These are phyloP conservation scores for Anabacerthia variegaticeps DNA, from an alignment of 2,797 vertebrate genomes.

Conservation along the genomic window DNA sequence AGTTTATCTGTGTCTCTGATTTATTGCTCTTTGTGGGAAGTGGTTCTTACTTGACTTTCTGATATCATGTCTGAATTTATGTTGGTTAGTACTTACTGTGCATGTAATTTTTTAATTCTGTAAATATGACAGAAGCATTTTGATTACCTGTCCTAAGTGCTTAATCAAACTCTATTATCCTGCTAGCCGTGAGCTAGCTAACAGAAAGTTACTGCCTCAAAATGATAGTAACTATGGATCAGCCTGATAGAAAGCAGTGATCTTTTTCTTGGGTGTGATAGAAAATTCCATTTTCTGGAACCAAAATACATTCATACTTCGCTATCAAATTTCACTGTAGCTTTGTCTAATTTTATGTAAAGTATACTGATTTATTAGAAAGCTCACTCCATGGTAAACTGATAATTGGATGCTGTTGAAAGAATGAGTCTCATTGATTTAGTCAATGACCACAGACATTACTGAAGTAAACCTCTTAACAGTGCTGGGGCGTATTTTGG, in stretches of 20 bases:
- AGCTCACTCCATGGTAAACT: constrained; percentile 88
- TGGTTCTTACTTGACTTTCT: constrained; percentile 51
- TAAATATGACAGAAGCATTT: constrained; percentile 75
- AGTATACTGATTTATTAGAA: constrained; percentile 92
- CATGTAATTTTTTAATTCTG: constrained; percentile 56
- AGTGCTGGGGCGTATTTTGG: constrained; percentile 88
- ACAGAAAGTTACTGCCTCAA: constrained; percentile 42
- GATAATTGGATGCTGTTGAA: constrained; percentile 99
- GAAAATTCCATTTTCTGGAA: constrained; percentile 21
- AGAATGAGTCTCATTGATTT: constrained; percentile 99
- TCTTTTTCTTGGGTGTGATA: constrained; percentile 24
- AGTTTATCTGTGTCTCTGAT: neutral
- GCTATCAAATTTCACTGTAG: constrained; percentile 85
- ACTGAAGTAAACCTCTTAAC: constrained; percentile 89
- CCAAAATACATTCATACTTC: constrained; percentile 63
- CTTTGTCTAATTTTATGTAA: constrained; percentile 85
- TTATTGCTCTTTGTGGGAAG: constrained; percentile 2
- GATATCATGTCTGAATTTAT: constrained; percentile 51
- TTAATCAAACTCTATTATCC: constrained; percentile 78
- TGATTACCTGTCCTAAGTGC: constrained; percentile 67
- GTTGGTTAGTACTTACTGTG: constrained; percentile 34
- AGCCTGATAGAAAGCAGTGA: constrained; percentile 48
- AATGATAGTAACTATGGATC: constrained; percentile 42
- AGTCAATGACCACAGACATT: constrained; percentile 90
- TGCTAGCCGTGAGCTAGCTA: constrained; percentile 55